Evolutionary conservation across 2,888 invertebrate genomes (phyloP).

Genomic region (Spicauda simplicius): DNA sequence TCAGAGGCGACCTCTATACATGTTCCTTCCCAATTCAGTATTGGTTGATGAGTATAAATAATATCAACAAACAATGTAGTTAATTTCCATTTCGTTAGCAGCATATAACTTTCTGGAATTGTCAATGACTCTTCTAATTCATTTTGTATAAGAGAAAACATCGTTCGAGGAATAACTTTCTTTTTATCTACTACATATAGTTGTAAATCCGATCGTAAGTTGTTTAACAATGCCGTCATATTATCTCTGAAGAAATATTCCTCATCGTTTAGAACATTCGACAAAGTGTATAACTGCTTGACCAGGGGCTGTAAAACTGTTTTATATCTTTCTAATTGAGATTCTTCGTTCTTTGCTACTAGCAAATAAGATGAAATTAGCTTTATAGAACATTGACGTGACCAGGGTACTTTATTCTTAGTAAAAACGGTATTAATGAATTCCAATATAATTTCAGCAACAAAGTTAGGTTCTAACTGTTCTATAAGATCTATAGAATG

Average conservation of each 20-base stretch:
- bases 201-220: constrained; percentile 50
- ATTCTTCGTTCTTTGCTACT: constrained; percentile 51
- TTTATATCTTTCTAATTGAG: constrained; percentile 56
- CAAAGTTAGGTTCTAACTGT: constrained; percentile 53
- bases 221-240: constrained; percentile 48
- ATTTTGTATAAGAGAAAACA: constrained; percentile 50
- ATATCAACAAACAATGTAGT: constrained; percentile 50
- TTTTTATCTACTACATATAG: constrained; percentile 42
- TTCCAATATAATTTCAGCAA: constrained; percentile 53
- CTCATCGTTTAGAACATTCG: constrained; percentile 48
- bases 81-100: constrained; percentile 61
- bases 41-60: constrained; percentile 41
- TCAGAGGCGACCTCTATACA: constrained; percentile 47
- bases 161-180: constrained; percentile 49
- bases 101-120: constrained; percentile 57
- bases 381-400: constrained; percentile 41
- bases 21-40: constrained; percentile 47
- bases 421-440: constrained; percentile 52
- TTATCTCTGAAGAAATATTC: constrained; percentile 45
- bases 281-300: constrained; percentile 48
- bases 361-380: constrained; percentile 58
- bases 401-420: constrained; percentile 34
- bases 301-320: constrained; percentile 55
- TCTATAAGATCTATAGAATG: constrained; percentile 57
- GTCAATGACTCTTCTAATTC: constrained; percentile 49